Evolutionary conservation across 2,797 vertebrate species (phyloP), one percentile per base, ranked within the genome.

Genomic region (Malacoraja senta): DNA sequence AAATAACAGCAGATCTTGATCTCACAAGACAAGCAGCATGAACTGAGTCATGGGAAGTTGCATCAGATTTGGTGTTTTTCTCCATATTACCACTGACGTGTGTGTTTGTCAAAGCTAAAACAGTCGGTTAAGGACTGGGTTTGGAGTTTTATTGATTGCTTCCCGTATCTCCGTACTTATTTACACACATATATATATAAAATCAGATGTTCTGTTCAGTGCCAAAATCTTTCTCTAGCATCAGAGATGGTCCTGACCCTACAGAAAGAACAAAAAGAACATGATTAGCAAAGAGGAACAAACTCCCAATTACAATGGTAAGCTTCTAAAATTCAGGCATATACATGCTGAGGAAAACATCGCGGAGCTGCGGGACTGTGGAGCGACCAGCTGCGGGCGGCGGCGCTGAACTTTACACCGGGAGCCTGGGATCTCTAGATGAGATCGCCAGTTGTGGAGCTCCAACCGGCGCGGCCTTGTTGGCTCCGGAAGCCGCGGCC

Each of bases 51-150:
- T 91, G 71, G 71, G 68, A 91, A 91, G 90, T 44, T 72, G 90
- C 91, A 92, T 95, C 94, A 94, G 72, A 92, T 94, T 61, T 94
- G 94, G 94, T 95, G 94, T 91, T 29, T 96, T 97, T 96, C 96
- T 97, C 96, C 96, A 95, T 96, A 96, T 96, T 97, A 97, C 96
- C 97, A 96, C 95, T 97, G 96, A 95, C 94, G 94, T 95, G 95
- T 96, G 96, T 97, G 44, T 91, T 96, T 96, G 95, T 96, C 96
- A 97, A 97, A 97, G 97, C 96, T 96, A 97, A 95, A 95, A 94
- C 94, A 94, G 93, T 93, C 93, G 94, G 93, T 91, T 93, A 93
- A 76, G 93, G 94, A 93, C 93, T 93, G 90, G 44, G 90, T 92
- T 92, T 92, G 71, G 78, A 93, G 93, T 94, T 93, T 94, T 72